These are phyloP conservation scores for Liparis tanakae DNA, from an alignment of 2,797 vertebrate genomes.

Conservation along the genomic window DNA sequence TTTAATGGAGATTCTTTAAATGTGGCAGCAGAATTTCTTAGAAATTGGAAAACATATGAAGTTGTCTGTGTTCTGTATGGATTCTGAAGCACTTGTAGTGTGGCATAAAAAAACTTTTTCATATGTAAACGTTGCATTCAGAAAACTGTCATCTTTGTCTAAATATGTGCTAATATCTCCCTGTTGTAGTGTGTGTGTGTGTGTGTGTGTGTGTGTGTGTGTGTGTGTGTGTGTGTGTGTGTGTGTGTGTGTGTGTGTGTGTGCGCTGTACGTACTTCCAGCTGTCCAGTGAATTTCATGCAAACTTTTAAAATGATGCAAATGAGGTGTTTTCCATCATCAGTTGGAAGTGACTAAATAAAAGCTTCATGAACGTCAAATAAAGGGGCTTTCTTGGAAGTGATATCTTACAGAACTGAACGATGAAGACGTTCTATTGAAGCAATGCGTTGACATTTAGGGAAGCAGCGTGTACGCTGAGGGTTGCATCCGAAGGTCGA, in stretches of 20 bases:
- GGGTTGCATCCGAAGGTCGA: neutral
- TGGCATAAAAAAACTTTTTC: neutral
- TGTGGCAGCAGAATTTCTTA: neutral
- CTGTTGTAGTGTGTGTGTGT: neutral
- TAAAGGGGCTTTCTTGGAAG: conserved; percentile 10
- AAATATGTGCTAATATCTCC: neutral
- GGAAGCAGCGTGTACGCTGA: neutral
- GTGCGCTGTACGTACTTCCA: conserved; percentile 18
- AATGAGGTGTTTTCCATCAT: conserved; percentile 21
- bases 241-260: no score
- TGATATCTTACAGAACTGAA: neutral
- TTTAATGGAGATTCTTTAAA: no score
- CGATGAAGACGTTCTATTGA: neutral
- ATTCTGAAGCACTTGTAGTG: neutral
- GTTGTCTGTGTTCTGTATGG: neutral
- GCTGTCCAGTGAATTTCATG: conserved; percentile 44
- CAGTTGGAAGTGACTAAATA: conserved; percentile 15
- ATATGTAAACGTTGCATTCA: neutral
- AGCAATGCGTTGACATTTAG: neutral
- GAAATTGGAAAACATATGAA: neutral
- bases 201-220: no score
- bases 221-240: no score
- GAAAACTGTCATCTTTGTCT: neutral
- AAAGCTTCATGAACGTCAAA: conserved; percentile 12
- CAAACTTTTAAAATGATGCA: conserved; percentile 32